Percentiles rank a stretch among this genome's conserved stretches.
Evolutionary conservation across 2,888 invertebrate genomes (phyloP).

Genomic region (Schrankia costaestrigalis): DNA sequence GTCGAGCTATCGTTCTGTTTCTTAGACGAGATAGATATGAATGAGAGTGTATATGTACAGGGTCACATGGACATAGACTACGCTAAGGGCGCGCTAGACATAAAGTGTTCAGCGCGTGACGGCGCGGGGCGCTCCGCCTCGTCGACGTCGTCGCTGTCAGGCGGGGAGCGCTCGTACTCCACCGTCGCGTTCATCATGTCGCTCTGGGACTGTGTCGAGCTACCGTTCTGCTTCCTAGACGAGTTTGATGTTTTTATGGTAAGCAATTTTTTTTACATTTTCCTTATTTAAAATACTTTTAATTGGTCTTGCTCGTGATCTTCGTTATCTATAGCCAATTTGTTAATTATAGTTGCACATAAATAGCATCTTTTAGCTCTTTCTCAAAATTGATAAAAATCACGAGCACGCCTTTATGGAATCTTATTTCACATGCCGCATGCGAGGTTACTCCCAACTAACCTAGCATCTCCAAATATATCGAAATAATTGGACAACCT

Average conservation of each 20-base stretch:
- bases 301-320: no score
- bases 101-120: constrained; percentile 58
- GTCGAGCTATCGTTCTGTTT: constrained; percentile 96
- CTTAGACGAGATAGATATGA: constrained; percentile 98
- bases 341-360: no score
- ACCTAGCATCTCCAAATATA: no score
- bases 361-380: no score
- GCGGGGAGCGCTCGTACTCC: constrained; percentile 97
- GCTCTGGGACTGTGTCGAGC: constrained; percentile 94
- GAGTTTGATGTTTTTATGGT: constrained; percentile 99
- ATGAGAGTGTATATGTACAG: constrained; percentile 44
- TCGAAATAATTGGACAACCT: no score
- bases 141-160: constrained; percentile 87
- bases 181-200: constrained; percentile 96
- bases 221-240: constrained; percentile 96
- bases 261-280: constrained; percentile 78
- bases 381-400: no score
- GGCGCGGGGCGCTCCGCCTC: constrained; percentile 34
- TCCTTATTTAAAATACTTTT: no score
- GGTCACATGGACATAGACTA: constrained; percentile 79
- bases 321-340: no score
- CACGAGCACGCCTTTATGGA: no score
- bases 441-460: no score
- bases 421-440: no score
- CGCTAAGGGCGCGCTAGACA: constrained; percentile 45